Percentiles rank a stretch among this genome's conserved stretches.
Evolutionary conservation across 2,888 invertebrate species (phyloP).

Genomic region (Therioaphis trifolii): DNA sequence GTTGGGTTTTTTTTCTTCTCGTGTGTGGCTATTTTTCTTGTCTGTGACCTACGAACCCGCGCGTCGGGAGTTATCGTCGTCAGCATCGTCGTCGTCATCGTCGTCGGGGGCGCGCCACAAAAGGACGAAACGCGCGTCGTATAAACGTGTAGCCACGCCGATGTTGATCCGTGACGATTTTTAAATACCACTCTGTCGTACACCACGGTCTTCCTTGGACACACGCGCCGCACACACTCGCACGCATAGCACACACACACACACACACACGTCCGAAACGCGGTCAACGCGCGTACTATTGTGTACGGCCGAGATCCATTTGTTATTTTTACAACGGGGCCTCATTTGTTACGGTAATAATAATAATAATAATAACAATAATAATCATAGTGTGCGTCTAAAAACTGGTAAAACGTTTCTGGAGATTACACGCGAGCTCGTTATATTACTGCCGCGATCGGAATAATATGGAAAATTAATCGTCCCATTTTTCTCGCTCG

Average conservation of each 20-base stretch:
- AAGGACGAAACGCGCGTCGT: conserved; percentile 40
- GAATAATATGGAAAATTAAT: conserved; percentile 36
- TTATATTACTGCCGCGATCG: neutral
- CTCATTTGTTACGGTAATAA: conserved; percentile 28
- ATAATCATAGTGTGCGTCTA: neutral
- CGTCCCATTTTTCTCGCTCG: neutral
- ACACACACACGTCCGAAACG: conserved; percentile 6
- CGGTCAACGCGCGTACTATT: neutral
- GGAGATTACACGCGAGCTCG: conserved; percentile 14
- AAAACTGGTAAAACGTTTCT: conserved; percentile 43
- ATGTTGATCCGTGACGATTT: conserved; percentile 60
- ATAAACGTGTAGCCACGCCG: neutral
- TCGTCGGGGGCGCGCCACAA: conserved; percentile 16
- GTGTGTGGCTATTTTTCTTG: conserved; percentile 29
- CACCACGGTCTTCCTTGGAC: conserved; percentile 12
- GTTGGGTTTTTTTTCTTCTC: neutral
- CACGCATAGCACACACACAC: too few relatives aligned
- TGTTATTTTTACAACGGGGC: conserved; percentile 45
- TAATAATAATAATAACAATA: neutral
- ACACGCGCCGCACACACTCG: too few relatives aligned
- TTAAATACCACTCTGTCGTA: conserved; percentile 19
- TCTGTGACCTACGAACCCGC: conserved; percentile 50
- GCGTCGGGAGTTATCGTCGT: conserved; percentile 16
- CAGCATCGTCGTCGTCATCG: neutral
- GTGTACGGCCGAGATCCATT: neutral